A percentile compares a stretch with the other conserved stretches of the same genome.
These are phyloP conservation scores for Trinectes maculatus DNA, from an alignment of 2,113 vertebrate species.

Conservation along the genomic window DNA sequence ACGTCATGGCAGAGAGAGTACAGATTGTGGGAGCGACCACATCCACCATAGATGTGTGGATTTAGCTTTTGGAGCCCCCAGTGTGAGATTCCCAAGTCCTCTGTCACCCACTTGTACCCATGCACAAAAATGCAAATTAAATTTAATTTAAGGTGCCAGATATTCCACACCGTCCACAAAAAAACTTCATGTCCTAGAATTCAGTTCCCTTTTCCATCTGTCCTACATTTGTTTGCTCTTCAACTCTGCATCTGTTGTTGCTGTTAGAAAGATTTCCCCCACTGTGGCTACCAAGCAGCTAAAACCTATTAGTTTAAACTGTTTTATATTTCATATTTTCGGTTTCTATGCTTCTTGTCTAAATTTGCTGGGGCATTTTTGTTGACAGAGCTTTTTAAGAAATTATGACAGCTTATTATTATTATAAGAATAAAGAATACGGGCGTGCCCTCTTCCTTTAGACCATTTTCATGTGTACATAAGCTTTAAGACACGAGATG, in stretches of 20 bases:
- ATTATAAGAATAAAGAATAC: constrained; percentile 20
- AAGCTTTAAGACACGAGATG: constrained; percentile 29
- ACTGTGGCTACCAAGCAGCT: background rate
- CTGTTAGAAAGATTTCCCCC: constrained; percentile 4
- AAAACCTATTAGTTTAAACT: constrained; percentile 11
- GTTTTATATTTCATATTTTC: constrained; percentile 21
- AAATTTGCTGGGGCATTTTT: constrained; percentile 16
- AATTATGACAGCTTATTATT: constrained; percentile 29
- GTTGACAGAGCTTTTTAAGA: constrained; percentile 31
- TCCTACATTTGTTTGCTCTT: constrained; percentile 19
- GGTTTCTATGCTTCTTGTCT: constrained; percentile 13
- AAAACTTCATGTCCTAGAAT: background rate
- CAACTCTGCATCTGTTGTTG: constrained; percentile 10
- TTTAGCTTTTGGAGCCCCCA: constrained; percentile 21
- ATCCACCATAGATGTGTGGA: constrained; percentile 34
- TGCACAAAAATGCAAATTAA: constrained; percentile 34
- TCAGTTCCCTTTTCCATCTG: constrained; percentile 2
- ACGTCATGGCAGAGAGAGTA: background rate
- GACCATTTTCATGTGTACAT: constrained; percentile 8
- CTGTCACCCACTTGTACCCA: constrained; percentile 22
- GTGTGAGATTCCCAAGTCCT: background rate
- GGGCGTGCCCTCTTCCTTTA: constrained; percentile 16
- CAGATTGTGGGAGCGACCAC: constrained; percentile 19
- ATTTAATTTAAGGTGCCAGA: constrained; percentile 50
- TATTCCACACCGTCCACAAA: constrained; percentile 39